phyloP scores from a whole-genome alignment of 2,888 invertebrate species.

The Caenorhabditis sulstoni region DNA sequence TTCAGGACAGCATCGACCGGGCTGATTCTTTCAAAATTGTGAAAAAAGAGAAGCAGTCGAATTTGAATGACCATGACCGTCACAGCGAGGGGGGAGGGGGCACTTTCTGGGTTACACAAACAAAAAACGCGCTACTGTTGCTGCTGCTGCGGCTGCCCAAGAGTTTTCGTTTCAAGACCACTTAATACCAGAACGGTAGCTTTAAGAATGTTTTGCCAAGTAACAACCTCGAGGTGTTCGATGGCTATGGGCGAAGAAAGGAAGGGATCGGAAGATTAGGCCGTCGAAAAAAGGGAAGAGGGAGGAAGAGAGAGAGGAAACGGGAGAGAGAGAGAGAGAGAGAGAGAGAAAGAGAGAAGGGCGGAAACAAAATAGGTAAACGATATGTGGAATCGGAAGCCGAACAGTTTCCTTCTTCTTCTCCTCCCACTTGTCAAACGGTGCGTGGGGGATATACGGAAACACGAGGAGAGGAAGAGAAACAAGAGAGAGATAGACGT shows the following conservation, averaged over 20 bases:
- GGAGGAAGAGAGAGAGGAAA: constrained; percentile 11
- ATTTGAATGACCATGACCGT: background rate
- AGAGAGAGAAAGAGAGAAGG: background rate
- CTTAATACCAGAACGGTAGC: too few species aligned
- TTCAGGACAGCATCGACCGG: too few species aligned
- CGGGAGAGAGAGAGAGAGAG: background rate
- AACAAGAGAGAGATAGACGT: constrained; percentile 8
- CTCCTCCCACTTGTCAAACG: too few species aligned
- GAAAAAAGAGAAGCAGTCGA: constrained; percentile 1
- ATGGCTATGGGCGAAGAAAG: too few species aligned
- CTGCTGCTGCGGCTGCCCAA: too few species aligned
- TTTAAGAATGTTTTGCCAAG: too few species aligned
- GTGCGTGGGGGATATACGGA: background rate
- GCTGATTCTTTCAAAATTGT: background rate
- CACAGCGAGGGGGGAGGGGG: background rate
- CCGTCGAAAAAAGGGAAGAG: background rate
- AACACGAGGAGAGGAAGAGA: constrained; percentile 16
- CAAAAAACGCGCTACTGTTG: constrained; percentile 11
- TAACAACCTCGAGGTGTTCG: too few species aligned
- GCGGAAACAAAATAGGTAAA: constrained; percentile 37
- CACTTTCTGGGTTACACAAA: constrained; percentile 44
- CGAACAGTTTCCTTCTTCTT: constrained; percentile 24
- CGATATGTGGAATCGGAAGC: constrained; percentile 29
- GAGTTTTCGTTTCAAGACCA: too few species aligned
- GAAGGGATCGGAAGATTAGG: background rate